Base-by-base conservation (phyloP, 2,888 invertebrate species). In the Anthrax anthrax region DNA sequence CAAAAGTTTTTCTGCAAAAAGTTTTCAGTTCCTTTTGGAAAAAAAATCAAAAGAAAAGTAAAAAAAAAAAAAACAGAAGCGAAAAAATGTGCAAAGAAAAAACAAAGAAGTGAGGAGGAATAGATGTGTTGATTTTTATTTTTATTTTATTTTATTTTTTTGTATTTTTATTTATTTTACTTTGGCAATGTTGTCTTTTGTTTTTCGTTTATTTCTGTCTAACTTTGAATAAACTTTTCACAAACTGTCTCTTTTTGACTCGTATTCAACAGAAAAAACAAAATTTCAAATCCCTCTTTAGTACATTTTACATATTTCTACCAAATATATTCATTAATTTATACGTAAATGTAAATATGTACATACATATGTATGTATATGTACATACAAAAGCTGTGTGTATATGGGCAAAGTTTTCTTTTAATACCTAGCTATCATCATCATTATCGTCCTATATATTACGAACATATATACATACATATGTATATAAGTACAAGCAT, bases 1-100 rank as follows among this genome's bases (percentile, higher is more conserved):
- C 40, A 41, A 42, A 47, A 47, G 43, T 17, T 43, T 47, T 47
- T 47, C 23, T 40, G 18, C 40, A n/a, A 43, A 32, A 32, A 32
- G 29, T 32, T 32, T 32, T n/a, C n/a, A n/a, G n/a, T 32, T 12
- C 29, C 13, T 9, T 32, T 12, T 32, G 8, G 29, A 23, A 8
- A 23, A 23, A 23, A 23, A 23, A 23, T 6, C 23, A 23, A 23
- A 23, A 23, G 8, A 4, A 6, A 4, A 6, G 8, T 23, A 8
- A 23, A 23, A 23, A 23, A 23, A 23, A 23, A 23, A 23, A 23
- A 23, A 23, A 23, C 4, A 23, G 4, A 32, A 32, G 12, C 3
- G 12, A 12, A 32, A 32, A 32, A 32, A 32, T 12, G 29, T 32
- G 9, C 10, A 32, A 32, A 32, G 12, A 32, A 32, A 4, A 32